Evolutionary conservation across 2,888 invertebrate genomes (phyloP).

Genomic region (Limnephilus marmoratus): DNA sequence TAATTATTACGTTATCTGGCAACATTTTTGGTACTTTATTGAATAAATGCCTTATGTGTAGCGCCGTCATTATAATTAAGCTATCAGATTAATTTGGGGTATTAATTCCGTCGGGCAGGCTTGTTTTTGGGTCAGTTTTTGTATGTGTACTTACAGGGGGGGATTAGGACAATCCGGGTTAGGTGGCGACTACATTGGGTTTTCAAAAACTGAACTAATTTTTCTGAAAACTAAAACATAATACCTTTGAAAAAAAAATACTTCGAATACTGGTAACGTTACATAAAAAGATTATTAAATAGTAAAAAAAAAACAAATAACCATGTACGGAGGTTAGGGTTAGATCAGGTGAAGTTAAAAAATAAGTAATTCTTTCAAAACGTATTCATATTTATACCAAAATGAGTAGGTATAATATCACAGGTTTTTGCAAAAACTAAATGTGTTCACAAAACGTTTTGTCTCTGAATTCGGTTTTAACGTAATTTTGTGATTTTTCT

Average conservation of each 20-base stretch:
- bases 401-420: no score
- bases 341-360: no score
- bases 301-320: no score
- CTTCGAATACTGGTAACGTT: neutral
- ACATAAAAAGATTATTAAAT: no score
- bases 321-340: no score
- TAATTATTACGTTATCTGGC: constrained; percentile 52
- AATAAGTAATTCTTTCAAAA: no score
- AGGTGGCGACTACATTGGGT: neutral
- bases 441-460: no score
- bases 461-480: no score
- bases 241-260: neutral
- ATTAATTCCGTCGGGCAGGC: constrained; percentile 33
- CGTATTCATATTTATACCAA: no score
- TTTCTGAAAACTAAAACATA: neutral
- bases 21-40: constrained; percentile 47
- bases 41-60: constrained; percentile 47
- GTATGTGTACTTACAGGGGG: constrained; percentile 6
- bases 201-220: neutral
- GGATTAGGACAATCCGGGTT: neutral
- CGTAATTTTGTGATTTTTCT: no score
- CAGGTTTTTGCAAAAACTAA: no score
- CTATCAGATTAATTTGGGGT: constrained; percentile 50
- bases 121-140: constrained; percentile 44
- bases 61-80: constrained; percentile 52